Base-by-base conservation (phyloP, 2,888 invertebrate species). In the Flexamia atlantica region DNA sequence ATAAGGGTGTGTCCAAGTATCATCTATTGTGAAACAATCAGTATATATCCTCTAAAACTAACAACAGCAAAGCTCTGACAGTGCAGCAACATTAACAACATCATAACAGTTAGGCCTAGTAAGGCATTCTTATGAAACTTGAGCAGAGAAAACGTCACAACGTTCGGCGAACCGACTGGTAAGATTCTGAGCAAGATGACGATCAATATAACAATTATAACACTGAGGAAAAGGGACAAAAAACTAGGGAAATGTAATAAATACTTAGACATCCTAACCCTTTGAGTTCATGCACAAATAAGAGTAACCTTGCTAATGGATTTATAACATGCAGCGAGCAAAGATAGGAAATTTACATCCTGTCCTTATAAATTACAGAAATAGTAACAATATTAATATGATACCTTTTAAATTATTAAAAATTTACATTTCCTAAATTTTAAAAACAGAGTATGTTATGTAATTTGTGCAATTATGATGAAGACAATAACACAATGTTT, bases 71-170 rank as follows among this genome's bases (percentile, higher is more conserved):
- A 76, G 76, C 76, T 50, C 50, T 76, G 28, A 40, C 40, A 70
- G 70, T 76, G 40, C 30, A 28, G 28, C 76, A 76, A 72, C 68
- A 60, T 60, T 60, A 32, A 17, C 10, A 72, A 40, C 30, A 68
- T 57, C 57, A n/a, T 42, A 40, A 72, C 50, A 42, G 28, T 76
- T 46, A 76, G 50, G 50, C 42, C 50, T 76, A 76, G 50, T 76
- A 76, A 76, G 76, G 76, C 76, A 76, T 25, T 76, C 36, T 76
- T 50, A 76, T 76, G 36, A 17, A 46, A 76, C 50, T 76, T 76
- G 76, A 76, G 76, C 76, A 76, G 64, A 46, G 42, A 76, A 50
- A 46, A 46, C 50, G 42, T 76, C 28, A 76, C 28, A 40, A 53
- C 20, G 14, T 70, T 70, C 70, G 70, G 70, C 70, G 70, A 64